These are phyloP conservation scores for Gadopsis bispinosus DNA, from an alignment of 2,797 vertebrate genomes.

Conservation along the genomic window DNA sequence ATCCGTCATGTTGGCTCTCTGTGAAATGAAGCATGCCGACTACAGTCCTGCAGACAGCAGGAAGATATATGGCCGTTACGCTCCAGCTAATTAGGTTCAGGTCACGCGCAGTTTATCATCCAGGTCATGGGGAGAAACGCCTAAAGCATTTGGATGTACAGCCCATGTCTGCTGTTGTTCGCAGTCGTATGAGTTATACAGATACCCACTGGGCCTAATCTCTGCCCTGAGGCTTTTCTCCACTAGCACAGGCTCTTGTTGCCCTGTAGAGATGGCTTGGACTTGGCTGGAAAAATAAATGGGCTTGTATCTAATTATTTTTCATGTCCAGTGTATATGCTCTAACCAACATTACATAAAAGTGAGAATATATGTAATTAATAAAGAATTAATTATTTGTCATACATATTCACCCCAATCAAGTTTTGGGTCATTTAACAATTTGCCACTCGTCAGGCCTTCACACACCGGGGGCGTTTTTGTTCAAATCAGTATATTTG, in stretches of 20 bases:
- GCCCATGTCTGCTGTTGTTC: conserved; percentile 6
- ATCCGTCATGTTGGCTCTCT: conserved; percentile 38
- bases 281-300: not conserved
- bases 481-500: too few species aligned
- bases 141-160: conserved; percentile 31
- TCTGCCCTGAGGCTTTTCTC: conserved; percentile 28
- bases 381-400: too few species aligned
- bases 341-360: not conserved
- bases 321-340: not conserved
- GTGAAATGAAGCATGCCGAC: conserved; percentile 23
- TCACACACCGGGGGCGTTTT: too few species aligned
- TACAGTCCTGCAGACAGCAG: conserved; percentile 16
- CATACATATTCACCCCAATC: not conserved
- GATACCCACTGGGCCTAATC: conserved; percentile 3
- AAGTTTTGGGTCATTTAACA: not conserved
- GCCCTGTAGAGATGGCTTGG: not conserved
- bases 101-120: conserved; percentile 17
- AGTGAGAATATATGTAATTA: not conserved
- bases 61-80: conserved; percentile 13
- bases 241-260: not conserved
- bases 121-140: conserved; percentile 36
- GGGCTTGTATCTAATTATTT: not conserved
- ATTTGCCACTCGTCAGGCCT: not conserved
- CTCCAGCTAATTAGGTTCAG: conserved; percentile 16
- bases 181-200: not conserved